Conservation (phyloP, 2,888 invertebrate species). For the Phortica okadai region DNA sequence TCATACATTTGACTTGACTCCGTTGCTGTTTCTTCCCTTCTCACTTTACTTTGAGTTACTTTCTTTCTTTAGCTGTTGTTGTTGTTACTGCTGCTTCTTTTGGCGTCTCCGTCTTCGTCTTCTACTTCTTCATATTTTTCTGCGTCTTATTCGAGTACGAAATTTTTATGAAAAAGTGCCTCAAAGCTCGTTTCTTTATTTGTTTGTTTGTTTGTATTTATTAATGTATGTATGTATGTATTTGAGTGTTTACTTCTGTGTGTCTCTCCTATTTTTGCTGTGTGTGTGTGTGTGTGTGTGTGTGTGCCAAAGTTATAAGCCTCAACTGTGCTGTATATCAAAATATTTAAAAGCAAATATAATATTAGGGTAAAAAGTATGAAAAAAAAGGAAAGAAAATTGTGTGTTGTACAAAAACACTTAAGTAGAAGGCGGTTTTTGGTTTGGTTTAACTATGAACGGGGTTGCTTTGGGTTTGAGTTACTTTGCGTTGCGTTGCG, state of each 20-base stretch:
- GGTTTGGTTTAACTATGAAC: neutral
- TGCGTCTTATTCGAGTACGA: constrained; percentile 68
- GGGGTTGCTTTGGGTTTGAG: neutral
- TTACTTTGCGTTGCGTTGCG: neutral
- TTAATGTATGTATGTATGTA: constrained; percentile 33
- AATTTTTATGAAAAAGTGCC: constrained; percentile 72
- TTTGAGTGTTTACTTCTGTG: constrained; percentile 40
- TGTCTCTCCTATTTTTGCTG: constrained; percentile 37
- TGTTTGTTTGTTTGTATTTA: constrained; percentile 38
- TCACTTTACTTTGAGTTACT: constrained; percentile 35
- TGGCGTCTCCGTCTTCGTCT: constrained; percentile 37
- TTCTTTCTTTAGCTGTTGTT: constrained; percentile 24
- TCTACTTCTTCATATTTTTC: constrained; percentile 51
- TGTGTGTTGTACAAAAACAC: constrained; percentile 69
- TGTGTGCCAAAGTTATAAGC: constrained; percentile 60
- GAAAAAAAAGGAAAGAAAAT: constrained; percentile 25
- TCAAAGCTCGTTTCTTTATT: constrained; percentile 49
- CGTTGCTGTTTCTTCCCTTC: constrained; percentile 53
- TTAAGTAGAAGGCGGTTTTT: constrained; percentile 56
- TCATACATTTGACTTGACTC: constrained; percentile 40
- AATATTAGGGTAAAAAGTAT: constrained; percentile 55
- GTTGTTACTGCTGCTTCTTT: constrained; percentile 19
- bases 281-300: constrained; percentile 41
- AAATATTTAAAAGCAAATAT: constrained; percentile 74
- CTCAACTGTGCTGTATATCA: constrained; percentile 71